A percentile compares a stretch with the other conserved stretches of the same genome.
Evolutionary conservation across 2,113 vertebrate species (phyloP).

Genomic region (Chaetura pelagica): DNA sequence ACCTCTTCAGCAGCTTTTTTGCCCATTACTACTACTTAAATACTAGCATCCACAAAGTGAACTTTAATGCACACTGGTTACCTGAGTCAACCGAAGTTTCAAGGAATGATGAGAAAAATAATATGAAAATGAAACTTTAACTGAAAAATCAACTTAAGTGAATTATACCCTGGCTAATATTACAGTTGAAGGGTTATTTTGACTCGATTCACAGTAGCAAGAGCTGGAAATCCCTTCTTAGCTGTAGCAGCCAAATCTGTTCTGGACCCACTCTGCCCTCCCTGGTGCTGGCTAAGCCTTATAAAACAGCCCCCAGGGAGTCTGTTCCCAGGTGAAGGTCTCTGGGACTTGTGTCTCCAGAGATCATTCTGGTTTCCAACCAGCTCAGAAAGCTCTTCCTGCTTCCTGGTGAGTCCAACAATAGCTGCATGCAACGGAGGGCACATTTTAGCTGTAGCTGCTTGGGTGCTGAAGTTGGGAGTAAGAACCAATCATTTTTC

Average conservation of each 20-base stretch:
- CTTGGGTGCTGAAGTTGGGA: not conserved
- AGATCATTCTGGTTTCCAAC: not conserved
- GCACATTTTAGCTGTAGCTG: not conserved
- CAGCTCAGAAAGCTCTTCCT: not conserved
- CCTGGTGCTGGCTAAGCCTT: not conserved
- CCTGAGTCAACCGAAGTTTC: not conserved
- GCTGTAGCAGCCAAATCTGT: not conserved
- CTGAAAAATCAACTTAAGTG: not conserved
- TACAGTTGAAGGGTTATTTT: not conserved
- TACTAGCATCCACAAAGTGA: not conserved
- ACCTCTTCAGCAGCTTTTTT: not conserved
- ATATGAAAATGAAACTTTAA: not conserved
- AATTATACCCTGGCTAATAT: not conserved
- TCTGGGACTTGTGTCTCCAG: not conserved
- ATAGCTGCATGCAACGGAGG: not conserved
- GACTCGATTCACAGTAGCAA: accelerated
- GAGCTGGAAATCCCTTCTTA: not conserved
- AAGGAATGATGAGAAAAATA: not conserved
- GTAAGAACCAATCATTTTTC: not conserved
- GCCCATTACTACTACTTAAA: not conserved
- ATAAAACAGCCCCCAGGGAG: not conserved
- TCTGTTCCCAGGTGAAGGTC: not conserved
- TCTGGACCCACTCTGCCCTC: not conserved
- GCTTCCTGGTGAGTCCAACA: not conserved
- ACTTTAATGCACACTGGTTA: not conserved